Conservation (phyloP, 2,113 vertebrate species). For the Coreoperca whiteheadi region DNA sequence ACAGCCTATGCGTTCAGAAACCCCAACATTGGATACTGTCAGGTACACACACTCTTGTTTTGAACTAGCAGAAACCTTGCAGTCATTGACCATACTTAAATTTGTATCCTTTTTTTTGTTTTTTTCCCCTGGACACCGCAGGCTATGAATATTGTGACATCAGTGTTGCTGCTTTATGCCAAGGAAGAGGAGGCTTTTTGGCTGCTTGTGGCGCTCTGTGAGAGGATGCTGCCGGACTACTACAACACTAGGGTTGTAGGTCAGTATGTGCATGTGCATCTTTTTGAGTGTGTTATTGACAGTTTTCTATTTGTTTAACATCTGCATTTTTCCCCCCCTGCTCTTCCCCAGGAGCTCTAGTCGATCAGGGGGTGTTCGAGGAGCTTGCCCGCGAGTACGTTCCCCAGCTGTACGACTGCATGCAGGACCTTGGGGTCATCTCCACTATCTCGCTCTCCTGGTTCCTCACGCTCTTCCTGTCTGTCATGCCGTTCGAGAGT, state of each 20-base stretch:
- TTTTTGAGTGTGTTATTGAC: not conserved
- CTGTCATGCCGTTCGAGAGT: conserved; percentile 98
- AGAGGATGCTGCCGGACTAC: conserved; percentile 98
- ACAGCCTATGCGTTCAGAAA: conserved; percentile 98
- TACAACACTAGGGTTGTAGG: conserved; percentile 99
- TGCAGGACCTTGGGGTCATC: conserved; percentile 98
- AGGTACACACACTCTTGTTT: conserved; percentile 82
- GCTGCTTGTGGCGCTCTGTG: conserved; percentile 96
- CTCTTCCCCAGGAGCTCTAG: conserved; percentile 88
- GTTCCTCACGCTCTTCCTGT: conserved; percentile 99
- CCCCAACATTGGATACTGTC: conserved; percentile 98
- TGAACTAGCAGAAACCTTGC: not conserved
- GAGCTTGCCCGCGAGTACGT: conserved; percentile 94
- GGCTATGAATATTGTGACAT: conserved; percentile 99
- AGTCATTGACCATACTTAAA: not conserved
- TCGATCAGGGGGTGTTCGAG: conserved; percentile 99
- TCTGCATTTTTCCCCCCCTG: too few species aligned
- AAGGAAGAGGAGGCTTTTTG: conserved; percentile 99
- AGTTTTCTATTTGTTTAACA: not conserved
- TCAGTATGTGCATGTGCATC: conserved; percentile 76
- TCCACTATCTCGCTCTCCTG: conserved; percentile 98
- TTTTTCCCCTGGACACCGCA: conserved; percentile 59
- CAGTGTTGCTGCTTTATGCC: conserved; percentile 95
- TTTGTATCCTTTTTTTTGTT: too few species aligned
- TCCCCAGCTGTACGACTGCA: conserved; percentile 98